Evolutionary conservation across 2,888 invertebrate species (phyloP), one percentile per base, ranked within the genome.

Genomic region (Iphiclides podalirius): DNA sequence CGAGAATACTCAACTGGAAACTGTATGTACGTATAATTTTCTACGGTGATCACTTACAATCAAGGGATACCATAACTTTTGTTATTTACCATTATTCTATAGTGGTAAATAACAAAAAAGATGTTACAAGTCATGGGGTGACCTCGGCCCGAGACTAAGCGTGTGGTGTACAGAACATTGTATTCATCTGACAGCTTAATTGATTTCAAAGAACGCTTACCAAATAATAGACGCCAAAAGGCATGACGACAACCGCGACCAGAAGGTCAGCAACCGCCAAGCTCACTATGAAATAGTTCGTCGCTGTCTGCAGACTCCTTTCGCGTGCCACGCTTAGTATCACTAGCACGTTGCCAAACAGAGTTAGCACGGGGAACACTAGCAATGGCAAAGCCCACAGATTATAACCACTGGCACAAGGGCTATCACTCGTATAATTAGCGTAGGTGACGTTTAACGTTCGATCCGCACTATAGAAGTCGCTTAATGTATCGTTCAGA

Each of bases 221-320:
- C 96, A 99, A 92, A 80, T 98, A 95, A 90, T 99, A 99, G 68
- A 99, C 98, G 60, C 97, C 98, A 76, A 99, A 98, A 36, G 99
- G 98, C 99, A 99, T 99, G 58, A 99, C 99, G 55, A 98, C 94
- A 38, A 97, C 96, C 43, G 99, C 99, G 33, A 99, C 99, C 53
- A 98, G 92, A 57, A 98, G 91, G 90, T 99, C 98, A 14, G 99
- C 98, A 34, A 98, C 92, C 46, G 98, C 98, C 70, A 99, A 87
- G 71, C 98, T 98, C 69, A 99, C 98, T 79, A 99, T 99, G 89
- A 99, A 98, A 90, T 98, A 99, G 90, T 99, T 99, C 64, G 99
- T 99, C 62, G 97, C 98, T 33, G 98, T 96, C 81, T 98, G 97
- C 60, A 99, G 89, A 54, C 95, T 93, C 58, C 96, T 91, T 78